Percentiles rank a stretch among this genome's conserved stretches.
Conservation (phyloP, 2,888 invertebrate species). For the Hyles lineata region DNA sequence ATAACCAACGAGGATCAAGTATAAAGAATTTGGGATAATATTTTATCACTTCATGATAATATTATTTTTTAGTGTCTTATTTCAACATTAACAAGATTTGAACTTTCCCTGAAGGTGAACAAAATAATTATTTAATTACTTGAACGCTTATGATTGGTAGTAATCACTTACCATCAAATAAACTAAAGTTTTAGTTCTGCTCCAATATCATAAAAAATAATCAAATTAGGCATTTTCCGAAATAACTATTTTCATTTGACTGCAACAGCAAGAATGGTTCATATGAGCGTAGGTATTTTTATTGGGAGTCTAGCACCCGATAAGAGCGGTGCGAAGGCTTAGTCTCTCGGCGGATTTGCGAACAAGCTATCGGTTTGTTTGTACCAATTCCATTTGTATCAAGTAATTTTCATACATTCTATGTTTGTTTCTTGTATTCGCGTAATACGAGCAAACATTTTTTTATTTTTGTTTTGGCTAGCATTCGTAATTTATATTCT, state of each 20-base stretch:
- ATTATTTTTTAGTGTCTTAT: no score
- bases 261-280: neutral
- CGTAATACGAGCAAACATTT: neutral
- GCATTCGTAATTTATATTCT: neutral
- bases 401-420: slow-evolving; percentile 2
- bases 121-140: no score
- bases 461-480: neutral
- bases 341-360: slow-evolving; percentile 14
- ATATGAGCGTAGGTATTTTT: neutral
- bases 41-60: no score
- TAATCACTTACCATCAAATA: no score
- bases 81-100: no score
- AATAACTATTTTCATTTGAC: neutral
- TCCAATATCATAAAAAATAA: neutral
- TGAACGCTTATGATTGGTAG: no score
- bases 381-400: slow-evolving; percentile 3
- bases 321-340: neutral
- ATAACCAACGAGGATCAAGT: no score
- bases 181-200: no score
- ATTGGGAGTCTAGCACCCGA: slow-evolving; percentile 7
- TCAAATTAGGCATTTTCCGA: neutral
- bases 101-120: no score
- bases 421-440: slow-evolving; percentile 1
- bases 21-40: no score
- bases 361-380: slow-evolving; percentile 9